Evolutionary conservation across 1,140 invertebrate genomes (phyloP).

Genomic region (Saxidomus purpurata): DNA sequence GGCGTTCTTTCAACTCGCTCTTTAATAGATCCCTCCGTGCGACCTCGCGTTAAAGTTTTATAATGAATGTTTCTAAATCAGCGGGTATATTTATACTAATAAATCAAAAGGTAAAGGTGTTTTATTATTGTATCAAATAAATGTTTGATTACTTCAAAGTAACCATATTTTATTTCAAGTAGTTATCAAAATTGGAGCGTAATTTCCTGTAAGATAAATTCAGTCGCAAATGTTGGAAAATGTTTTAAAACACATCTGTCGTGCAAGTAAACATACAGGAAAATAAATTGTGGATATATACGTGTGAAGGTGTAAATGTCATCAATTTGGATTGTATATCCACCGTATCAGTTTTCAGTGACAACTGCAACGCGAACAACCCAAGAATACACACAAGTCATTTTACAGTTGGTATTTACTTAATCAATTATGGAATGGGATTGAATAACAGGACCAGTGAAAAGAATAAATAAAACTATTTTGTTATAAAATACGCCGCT

Average conservation of each 20-base stretch:
- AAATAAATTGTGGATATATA: conserved; percentile 10
- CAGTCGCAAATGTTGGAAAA: background rate
- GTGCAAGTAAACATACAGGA: background rate
- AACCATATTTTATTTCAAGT: background rate
- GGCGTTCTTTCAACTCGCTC: background rate
- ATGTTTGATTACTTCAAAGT: background rate
- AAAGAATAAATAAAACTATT: background rate
- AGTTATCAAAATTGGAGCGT: background rate
- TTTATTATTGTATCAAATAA: background rate
- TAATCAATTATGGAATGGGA: background rate
- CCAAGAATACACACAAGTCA: background rate
- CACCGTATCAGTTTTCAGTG: background rate
- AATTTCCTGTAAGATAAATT: background rate
- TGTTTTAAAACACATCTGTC: background rate
- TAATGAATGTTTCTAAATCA: background rate
- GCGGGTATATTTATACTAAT: background rate
- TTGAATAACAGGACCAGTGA: background rate
- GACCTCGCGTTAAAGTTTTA: background rate
- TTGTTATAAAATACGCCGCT: background rate
- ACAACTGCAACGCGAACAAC: background rate
- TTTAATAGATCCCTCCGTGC: background rate
- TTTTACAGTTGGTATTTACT: conserved; percentile 8
- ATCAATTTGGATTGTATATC: background rate
- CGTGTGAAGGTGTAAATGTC: background rate
- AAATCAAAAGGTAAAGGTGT: too few species aligned